Conservation (phyloP, 2,797 vertebrate genomes). For the Muscicapa comitata region DNA sequence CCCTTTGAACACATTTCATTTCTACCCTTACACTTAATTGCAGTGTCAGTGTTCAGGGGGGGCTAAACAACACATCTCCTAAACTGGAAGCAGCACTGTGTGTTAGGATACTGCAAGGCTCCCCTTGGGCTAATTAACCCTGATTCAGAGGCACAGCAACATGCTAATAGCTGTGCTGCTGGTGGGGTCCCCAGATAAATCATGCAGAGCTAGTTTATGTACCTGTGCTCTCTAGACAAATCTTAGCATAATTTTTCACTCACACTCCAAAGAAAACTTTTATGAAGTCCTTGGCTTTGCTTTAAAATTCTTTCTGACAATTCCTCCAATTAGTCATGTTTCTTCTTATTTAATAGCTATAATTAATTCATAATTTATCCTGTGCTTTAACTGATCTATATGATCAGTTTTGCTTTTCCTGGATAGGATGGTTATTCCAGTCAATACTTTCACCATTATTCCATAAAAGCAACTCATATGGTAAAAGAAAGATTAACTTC, state of each 20-base stretch:
- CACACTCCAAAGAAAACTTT: background rate
- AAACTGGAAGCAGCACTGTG: background rate
- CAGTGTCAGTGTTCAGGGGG: background rate
- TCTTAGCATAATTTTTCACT: background rate
- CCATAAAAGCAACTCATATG: background rate
- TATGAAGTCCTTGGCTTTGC: background rate
- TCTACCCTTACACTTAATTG: background rate
- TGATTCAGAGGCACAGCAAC: background rate
- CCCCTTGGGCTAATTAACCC: background rate
- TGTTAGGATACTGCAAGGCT: background rate
- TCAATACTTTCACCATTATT: background rate
- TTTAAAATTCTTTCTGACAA: background rate
- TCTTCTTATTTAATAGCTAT: conserved; percentile 29
- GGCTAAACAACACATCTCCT: background rate
- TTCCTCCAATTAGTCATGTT: background rate
- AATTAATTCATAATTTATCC: conserved; percentile 19
- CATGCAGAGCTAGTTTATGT: background rate
- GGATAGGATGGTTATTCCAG: background rate
- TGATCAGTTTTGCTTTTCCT: background rate
- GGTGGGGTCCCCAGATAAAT: background rate
- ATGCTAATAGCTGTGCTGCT: background rate
- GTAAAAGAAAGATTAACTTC: background rate
- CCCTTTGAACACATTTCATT: background rate
- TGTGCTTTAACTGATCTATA: background rate
- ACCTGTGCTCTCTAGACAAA: background rate